A percentile compares a stretch with the other conserved stretches of the same genome.
Conservation (phyloP, 2,113 vertebrate species). For the Aleadryas rufinucha region DNA sequence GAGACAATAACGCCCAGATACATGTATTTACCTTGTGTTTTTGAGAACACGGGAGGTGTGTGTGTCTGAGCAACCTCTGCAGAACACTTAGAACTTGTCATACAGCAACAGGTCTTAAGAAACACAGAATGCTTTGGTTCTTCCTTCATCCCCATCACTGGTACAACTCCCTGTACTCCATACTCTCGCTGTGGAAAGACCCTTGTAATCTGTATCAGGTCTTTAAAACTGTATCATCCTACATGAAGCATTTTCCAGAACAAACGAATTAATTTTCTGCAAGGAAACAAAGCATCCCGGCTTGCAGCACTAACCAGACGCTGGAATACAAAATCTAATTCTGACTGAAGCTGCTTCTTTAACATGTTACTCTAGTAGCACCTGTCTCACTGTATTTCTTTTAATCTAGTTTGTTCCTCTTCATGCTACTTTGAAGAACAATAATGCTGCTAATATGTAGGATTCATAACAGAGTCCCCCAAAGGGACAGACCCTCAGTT, state of each 20-base stretch:
- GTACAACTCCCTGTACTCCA: background rate
- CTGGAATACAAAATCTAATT: background rate
- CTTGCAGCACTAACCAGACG: background rate
- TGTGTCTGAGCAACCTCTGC: background rate
- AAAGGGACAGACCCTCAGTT: too few relatives aligned
- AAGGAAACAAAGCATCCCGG: background rate
- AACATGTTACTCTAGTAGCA: background rate
- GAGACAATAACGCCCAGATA: background rate
- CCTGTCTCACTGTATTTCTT: background rate
- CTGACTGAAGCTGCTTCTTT: background rate
- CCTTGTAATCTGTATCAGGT: background rate
- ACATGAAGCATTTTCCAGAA: background rate
- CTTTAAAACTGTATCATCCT: background rate
- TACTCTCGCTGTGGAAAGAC: background rate
- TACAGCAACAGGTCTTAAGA: background rate
- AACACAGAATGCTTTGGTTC: fast-evolving
- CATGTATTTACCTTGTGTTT: background rate
- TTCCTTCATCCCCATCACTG: background rate
- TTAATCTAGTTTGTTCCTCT: background rate
- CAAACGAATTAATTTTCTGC: background rate
- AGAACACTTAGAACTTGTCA: background rate
- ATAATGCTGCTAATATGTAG: background rate
- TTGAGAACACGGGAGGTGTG: background rate
- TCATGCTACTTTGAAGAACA: background rate
- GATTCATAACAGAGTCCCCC: too few relatives aligned